Conservation (phyloP, 2,797 vertebrate species). For the Hapalemur alaotrensis region DNA sequence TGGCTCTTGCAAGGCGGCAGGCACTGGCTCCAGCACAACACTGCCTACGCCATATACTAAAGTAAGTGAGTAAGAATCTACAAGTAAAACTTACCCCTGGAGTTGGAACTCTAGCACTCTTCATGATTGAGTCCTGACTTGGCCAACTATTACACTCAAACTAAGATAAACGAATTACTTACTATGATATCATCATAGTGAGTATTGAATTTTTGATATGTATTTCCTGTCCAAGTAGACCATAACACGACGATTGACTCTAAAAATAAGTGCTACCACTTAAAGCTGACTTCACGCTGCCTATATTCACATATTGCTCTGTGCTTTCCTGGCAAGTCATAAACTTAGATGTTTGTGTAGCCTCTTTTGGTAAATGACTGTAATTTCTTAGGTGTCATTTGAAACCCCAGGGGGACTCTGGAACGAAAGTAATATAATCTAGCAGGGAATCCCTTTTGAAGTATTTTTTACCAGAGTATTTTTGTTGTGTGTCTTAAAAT, state of each 20-base stretch:
- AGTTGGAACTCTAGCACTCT: background rate
- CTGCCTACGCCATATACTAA: background rate
- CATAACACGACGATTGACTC: background rate
- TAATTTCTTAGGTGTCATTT: slow-evolving; percentile 41
- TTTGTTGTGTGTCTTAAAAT: slow-evolving; percentile 26
- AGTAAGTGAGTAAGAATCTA: background rate
- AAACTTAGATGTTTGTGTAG: slow-evolving; percentile 31
- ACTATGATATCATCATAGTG: background rate
- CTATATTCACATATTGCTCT: background rate
- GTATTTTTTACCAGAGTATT: slow-evolving; percentile 14
- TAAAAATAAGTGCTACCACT: slow-evolving; percentile 9
- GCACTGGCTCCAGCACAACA: background rate
- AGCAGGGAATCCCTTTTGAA: slow-evolving; percentile 45
- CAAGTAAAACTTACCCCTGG: background rate
- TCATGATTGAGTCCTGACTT: background rate
- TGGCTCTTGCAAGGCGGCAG: background rate
- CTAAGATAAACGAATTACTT: slow-evolving; percentile 21
- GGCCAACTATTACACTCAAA: background rate
- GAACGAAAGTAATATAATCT: background rate
- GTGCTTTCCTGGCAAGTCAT: slow-evolving; percentile 18
- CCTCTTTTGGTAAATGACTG: slow-evolving; percentile 43
- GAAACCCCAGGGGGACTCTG: background rate
- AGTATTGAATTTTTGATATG: slow-evolving; percentile 53
- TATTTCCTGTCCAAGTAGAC: background rate
- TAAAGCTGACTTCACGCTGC: slow-evolving; percentile 22